Evolutionary conservation across 1,140 invertebrate genomes (phyloP), one percentile per base, ranked within the genome.

Genomic region (Oryctes rhinoceros): DNA sequence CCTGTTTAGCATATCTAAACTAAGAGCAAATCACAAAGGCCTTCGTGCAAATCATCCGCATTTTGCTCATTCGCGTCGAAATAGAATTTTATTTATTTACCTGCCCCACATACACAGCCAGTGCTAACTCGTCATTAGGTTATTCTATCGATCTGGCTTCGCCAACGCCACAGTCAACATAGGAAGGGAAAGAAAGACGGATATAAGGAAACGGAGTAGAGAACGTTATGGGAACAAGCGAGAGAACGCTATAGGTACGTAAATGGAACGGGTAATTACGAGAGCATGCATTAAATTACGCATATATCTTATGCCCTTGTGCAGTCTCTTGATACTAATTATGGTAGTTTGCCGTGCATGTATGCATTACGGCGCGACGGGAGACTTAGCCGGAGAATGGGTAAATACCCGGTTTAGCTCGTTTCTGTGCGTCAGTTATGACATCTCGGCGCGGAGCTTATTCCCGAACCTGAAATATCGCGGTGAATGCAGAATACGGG

Each of bases 201-300:
- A 1, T 3, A 44, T 4, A 44, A 44, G 39, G 39, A 44, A 44
- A 44, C 39, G 39, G 39, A 44, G 39, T 10, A 10, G 39, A 44
- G 9, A 44, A 59, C 53, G 18, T n/a, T 15, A 18, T 6, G 2
- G 6, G 15, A 59, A 15, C 9, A 13, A 59, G 15, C 15, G 6
- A 18, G 53, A 59, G 1, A n/a, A 3, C 15, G 53, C 15, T 18
- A 44, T 4, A 44, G 49, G 49, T 59, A 6, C 15, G n/a, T 59
- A 59, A 0, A 59, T 59, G 53, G 53, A 59, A 59, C 18, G 53
- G 65, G 65, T 71, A 71, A 71, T 71, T 71, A 24, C 65, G 24
- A 71, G 65, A 15, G 65, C 65, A 71, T 71, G 65, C 65, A 71
- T 71, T 71, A 71, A 71, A 71, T 71, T 71, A 71, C 65, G 65